phyloP scores from a whole-genome alignment of 2,797 vertebrate species.

The Cottoperca gobio region DNA sequence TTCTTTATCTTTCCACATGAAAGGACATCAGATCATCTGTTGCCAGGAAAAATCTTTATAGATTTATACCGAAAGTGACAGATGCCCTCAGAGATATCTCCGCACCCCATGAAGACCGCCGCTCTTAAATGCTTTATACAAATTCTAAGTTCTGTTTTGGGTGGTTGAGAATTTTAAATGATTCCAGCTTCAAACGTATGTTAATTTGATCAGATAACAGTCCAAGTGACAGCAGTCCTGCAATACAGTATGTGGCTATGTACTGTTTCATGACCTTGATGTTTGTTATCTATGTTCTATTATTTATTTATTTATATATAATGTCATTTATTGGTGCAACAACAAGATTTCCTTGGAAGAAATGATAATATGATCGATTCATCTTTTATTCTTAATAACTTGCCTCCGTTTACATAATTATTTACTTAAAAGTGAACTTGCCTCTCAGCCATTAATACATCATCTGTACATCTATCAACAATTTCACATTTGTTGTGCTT shows the following conservation, averaged over 20 bases:
- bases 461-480: not conserved
- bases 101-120: not conserved
- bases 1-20: not conserved
- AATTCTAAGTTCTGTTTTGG: not conserved
- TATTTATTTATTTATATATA: slow-evolving; percentile 1
- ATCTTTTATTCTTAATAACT: not conserved
- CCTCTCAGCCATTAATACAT: not conserved
- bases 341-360: not conserved
- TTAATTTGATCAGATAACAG: not conserved
- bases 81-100: not conserved
- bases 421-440: not conserved
- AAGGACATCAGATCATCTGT: not conserved
- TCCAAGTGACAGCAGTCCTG: not conserved
- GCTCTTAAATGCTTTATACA: not conserved
- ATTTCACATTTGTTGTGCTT: slow-evolving; percentile 10
- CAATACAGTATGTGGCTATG: not conserved
- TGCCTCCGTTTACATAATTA: not conserved
- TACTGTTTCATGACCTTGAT: not conserved
- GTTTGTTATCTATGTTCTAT: not conserved
- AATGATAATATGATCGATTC: not conserved
- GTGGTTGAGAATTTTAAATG: not conserved
- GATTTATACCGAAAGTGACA: not conserved
- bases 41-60: not conserved
- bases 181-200: not conserved
- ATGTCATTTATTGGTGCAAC: not conserved